Evolutionary conservation across 2,888 invertebrate species (phyloP), one percentile per base, ranked within the genome.

Genomic region (Lasioglossum zephyrum): DNA sequence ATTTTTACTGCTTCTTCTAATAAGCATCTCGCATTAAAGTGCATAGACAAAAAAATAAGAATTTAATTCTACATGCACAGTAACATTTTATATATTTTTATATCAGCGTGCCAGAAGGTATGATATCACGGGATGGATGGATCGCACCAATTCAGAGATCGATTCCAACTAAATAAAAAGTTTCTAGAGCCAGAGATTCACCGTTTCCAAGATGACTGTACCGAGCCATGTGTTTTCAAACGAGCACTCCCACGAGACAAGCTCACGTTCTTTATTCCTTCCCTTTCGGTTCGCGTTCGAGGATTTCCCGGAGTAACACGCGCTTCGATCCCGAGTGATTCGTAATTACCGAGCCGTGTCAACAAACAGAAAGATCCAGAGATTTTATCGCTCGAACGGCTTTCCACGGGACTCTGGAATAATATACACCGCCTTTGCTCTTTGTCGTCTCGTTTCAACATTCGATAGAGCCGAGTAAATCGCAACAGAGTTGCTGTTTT

Each of bases 181-280:
- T 60, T 44, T 53, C 11, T 22, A 6, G 9, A 16, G 60, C 31
- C 31, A 66, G 2, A n/a, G 47, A 31, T 36, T 72, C 81, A 18
- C 16, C 41, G 57, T 75, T 41, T 75, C 41, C 22, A n/a, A n/a
- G 41, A 60, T 18, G 74, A 75, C 74, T 75, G 74, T 75, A 60
- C 74, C 26, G 26, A 26, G 82, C 81, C 81, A 82, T 82, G 81
- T 82, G 82, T 81, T 82, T 41, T 31, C 70, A 31, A 36, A 39
- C 44, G 39, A 69, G 41, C 72, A 73, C 79, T 81, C 77, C 36
- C 70, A 72, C 70, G 60, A 70, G 73, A 79, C 69, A 22, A 69
- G 69, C 39, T 22, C 76, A 0, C 41, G 77, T 63, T 87, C 81
- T 84, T 69, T 89, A 79, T 78, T 82, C 73, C 80, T 80, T 74